These are phyloP conservation scores for Sebastes vulpes DNA, from an alignment of 2,797 vertebrate genomes.

Conservation along the genomic window DNA sequence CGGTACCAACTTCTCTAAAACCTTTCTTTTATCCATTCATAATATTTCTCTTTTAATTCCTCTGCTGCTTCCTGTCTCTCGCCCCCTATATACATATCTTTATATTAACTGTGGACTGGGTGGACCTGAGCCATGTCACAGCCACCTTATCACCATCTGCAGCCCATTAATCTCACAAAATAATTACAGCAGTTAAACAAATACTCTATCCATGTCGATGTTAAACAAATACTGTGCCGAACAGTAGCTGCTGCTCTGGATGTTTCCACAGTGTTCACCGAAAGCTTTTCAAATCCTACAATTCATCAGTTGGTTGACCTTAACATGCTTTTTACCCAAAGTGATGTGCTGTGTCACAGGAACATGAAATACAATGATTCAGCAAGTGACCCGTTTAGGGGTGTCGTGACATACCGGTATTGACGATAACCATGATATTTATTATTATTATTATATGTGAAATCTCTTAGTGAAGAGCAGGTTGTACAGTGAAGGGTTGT, in stretches of 20 bases:
- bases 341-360: not conserved
- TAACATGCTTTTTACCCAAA: not conserved
- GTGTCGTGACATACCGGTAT: too few relatives aligned
- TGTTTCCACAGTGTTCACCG: not conserved
- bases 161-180: conserved; percentile 3
- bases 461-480: not conserved
- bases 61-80: not conserved
- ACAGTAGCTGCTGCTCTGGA: not conserved
- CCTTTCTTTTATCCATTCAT: not conserved
- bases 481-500: too few relatives aligned
- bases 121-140: not conserved
- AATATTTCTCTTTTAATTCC: not conserved
- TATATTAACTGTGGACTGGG: not conserved
- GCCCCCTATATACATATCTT: too few relatives aligned
- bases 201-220: not conserved
- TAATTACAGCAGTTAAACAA: conserved; percentile 22
- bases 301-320: not conserved
- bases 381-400: too few relatives aligned
- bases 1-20: not conserved
- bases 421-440: too few relatives aligned
- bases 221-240: not conserved
- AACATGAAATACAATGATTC: too few relatives aligned
- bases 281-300: not conserved
- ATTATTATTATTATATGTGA: too few relatives aligned
- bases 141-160: conserved; percentile 2